Evolutionary conservation across 2,797 vertebrate genomes (phyloP).

Genomic region (Knipowitschia caucasica): DNA sequence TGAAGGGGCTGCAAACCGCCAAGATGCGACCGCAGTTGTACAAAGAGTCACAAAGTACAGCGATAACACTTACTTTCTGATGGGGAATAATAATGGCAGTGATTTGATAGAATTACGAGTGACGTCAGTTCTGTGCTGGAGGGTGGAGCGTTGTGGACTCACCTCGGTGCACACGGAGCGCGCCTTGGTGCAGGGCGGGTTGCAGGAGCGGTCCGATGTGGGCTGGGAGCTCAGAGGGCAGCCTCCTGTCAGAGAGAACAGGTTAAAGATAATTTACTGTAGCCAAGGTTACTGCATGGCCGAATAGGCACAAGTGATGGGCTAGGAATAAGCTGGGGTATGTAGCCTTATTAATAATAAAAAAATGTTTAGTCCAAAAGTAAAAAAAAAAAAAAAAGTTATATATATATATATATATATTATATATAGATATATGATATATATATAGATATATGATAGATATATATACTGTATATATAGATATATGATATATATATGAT

Average conservation of each 20-base stretch:
- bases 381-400: no score
- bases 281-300: not conserved
- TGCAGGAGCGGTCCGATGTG: slow-evolving; percentile 89
- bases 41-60: not conserved
- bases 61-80: not conserved
- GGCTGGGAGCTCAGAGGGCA: slow-evolving; percentile 82
- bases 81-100: not conserved
- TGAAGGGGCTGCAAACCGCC: not conserved
- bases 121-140: no score
- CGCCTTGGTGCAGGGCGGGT: slow-evolving; percentile 86
- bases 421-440: no score
- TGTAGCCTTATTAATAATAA: no score
- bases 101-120: not conserved
- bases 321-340: not conserved
- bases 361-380: no score
- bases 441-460: no score
- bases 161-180: slow-evolving; percentile 93
- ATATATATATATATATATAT: no score
- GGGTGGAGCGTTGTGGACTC: slow-evolving; percentile 25
- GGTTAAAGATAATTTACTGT: slow-evolving; percentile 6
- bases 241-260: slow-evolving; percentile 78
- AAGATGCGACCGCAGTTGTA: not conserved
- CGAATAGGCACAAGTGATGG: not conserved
- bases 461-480: no score
- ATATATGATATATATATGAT: no score